Evolutionary conservation across 2,113 vertebrate genomes (phyloP), one percentile per base, ranked within the genome.

Genomic region (Geothlypis trichas): DNA sequence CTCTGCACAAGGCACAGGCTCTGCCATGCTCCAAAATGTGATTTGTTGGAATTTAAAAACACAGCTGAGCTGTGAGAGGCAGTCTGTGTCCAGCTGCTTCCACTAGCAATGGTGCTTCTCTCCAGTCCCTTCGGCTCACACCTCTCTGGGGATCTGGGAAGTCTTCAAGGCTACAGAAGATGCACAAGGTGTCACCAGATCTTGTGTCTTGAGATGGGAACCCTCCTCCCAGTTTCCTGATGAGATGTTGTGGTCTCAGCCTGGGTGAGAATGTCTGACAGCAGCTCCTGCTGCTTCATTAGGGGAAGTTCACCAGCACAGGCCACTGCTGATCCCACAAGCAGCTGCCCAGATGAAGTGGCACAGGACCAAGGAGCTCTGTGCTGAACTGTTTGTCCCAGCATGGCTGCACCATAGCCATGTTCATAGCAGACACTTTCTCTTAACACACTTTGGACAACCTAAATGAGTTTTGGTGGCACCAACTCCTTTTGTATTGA

Each of bases 201-300:
- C 3, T 1, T 2, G 23, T 6, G 15, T 4, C 31, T 51, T 30
- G 17, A 3, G 12, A 11, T 74, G 7, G 6, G 23, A 18, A 33
- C 27, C 20, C 33, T 59, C n/a, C 26, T 78, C 42, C 61, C 57
- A 74, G 24, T 2, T 44, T 23, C 33, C 33, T 89, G 61, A 55
- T 4, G 1, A 21, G 9, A 17, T 42, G 47, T 22, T 44, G 8
- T 52, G 39, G 28, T 80, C 31, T 89, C 68, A 67, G 55, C 12
- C 28, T 2, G 3, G 4, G 17, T 52, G 27, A 65, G 44, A 59
- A 66, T 22, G 41, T 4, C 20, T 66, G 33, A 71, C 21, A 61
- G 46, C 17, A 69, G 20, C 23, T 89, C 17, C 3, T 0, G 15
- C 12, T 59, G 61, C 57, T 79, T 62, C 10, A 5, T 7, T 8